Evolutionary conservation across 1,140 invertebrate genomes (phyloP).

Genomic region (Wiebesia pumilae): DNA sequence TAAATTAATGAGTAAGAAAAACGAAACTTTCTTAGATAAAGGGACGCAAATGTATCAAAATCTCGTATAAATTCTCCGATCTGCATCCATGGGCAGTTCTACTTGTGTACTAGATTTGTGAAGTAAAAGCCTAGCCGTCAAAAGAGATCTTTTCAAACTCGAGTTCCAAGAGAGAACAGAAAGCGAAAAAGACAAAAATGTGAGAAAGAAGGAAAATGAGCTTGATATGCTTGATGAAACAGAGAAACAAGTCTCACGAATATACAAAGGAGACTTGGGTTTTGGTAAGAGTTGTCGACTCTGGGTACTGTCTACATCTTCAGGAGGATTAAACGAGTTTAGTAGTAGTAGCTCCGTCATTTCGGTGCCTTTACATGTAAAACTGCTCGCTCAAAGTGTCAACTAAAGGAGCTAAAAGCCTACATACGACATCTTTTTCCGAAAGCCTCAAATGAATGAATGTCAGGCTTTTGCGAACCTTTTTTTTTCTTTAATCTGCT

Average conservation of each 20-base stretch:
- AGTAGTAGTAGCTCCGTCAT: background rate
- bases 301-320: background rate
- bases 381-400: background rate
- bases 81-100: background rate
- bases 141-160: background rate
- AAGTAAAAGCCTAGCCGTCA: background rate
- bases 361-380: background rate
- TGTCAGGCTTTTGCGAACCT: background rate
- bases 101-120: background rate
- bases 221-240: background rate
- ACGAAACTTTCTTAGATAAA: background rate
- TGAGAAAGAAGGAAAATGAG: background rate
- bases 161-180: background rate
- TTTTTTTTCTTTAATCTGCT: background rate
- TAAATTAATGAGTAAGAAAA: background rate
- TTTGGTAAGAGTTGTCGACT: background rate
- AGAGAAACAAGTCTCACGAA: background rate
- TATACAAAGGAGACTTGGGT: background rate
- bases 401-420: background rate
- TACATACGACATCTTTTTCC: background rate
- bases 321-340: background rate
- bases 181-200: background rate
- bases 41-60: background rate
- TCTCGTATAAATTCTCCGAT: background rate
- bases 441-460: background rate